Conservation (phyloP, 2,888 invertebrate species). For the Aquatica leii region DNA sequence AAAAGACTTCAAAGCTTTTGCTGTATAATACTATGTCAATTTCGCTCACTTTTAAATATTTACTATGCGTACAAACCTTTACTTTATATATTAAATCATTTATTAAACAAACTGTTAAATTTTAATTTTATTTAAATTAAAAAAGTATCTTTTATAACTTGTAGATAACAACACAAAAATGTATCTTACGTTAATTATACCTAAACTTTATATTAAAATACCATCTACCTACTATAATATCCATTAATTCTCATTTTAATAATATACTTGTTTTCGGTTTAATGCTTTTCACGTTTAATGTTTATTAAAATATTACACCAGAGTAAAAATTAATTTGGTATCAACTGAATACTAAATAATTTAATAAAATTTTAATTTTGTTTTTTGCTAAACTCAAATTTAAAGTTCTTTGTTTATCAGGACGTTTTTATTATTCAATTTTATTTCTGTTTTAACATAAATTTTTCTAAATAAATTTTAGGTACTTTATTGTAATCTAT, state of each 20-base stretch:
- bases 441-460: too few species aligned
- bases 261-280: neutral
- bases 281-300: neutral
- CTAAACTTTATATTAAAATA: neutral
- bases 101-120: too few species aligned
- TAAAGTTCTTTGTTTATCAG: neutral
- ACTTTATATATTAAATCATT: too few species aligned
- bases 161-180: neutral
- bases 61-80: too few species aligned
- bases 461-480: too few species aligned
- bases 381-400: neutral
- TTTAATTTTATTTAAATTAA: too few species aligned
- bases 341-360: neutral
- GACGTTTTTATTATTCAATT: too few species aligned
- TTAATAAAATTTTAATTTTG: neutral
- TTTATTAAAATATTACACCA: neutral
- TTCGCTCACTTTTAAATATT: too few species aligned
- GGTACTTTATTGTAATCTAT: too few species aligned
- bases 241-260: neutral
- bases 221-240: neutral
- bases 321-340: conserved; percentile 1
- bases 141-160: too few species aligned
- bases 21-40: too few species aligned
- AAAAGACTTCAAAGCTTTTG: too few species aligned
- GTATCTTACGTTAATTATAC: conserved; percentile 2